These are phyloP conservation scores for Caradrina clavipalpis DNA, from an alignment of 2,888 invertebrate species.

Conservation along the genomic window DNA sequence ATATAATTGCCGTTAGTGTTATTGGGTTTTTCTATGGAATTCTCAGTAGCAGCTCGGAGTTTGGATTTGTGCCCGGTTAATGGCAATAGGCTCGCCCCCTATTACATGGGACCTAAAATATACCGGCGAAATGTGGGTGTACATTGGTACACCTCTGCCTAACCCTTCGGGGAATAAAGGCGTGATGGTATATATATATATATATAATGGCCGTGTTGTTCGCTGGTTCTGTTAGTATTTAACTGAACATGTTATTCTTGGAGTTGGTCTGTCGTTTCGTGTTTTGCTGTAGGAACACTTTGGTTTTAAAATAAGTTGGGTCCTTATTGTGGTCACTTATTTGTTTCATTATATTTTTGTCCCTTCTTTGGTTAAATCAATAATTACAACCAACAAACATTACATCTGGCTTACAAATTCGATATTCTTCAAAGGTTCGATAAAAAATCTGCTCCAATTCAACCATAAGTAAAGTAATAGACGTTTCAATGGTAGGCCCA, in stretches of 20 bases:
- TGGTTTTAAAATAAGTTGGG: too few species aligned
- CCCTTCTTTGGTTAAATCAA: not conserved
- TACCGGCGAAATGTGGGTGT: too few species aligned
- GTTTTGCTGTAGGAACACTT: not conserved
- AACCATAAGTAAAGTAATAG: slow-evolving; percentile 7
- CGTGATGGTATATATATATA: too few species aligned
- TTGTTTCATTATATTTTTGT: not conserved
- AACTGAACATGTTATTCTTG: not conserved
- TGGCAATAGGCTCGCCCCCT: too few species aligned
- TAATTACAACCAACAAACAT: not conserved
- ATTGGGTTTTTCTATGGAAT: too few species aligned
- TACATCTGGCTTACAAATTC: slow-evolving; percentile 2
- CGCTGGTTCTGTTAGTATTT: not conserved
- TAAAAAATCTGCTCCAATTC: slow-evolving; percentile 22
- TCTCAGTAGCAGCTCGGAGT: too few species aligned
- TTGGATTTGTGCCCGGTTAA: too few species aligned
- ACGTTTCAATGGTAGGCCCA: slow-evolving; percentile 26
- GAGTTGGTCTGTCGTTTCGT: not conserved
- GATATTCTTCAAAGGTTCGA: not conserved
- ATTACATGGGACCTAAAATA: too few species aligned
- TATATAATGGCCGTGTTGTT: slow-evolving; percentile 14
- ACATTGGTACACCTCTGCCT: too few species aligned
- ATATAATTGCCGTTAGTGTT: slow-evolving; percentile 9
- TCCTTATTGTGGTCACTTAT: not conserved
- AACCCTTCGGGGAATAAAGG: too few species aligned